Conservation (phyloP, 2,113 vertebrate genomes). For the Aspiorhynchus laticeps region DNA sequence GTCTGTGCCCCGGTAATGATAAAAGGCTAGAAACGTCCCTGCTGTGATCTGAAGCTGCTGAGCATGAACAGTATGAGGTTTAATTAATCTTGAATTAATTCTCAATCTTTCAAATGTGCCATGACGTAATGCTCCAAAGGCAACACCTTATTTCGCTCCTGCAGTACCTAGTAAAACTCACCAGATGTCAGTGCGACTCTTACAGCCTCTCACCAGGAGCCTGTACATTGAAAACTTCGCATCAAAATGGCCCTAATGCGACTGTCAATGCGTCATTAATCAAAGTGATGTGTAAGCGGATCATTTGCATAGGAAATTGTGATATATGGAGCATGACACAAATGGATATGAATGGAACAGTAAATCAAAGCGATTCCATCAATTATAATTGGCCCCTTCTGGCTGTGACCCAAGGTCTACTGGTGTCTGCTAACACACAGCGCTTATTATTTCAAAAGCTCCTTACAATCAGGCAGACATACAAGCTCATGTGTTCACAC, state of each 20-base stretch:
- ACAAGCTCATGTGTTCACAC: background rate
- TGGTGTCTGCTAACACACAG: constrained; percentile 29
- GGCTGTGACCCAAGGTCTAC: constrained; percentile 68
- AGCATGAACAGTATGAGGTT: too few species aligned
- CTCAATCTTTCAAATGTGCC: too few species aligned
- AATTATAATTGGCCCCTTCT: constrained; percentile 68
- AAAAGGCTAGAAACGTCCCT: too few species aligned
- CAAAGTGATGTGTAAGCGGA: constrained; percentile 68
- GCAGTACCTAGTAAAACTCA: background rate
- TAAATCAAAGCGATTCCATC: constrained; percentile 70
- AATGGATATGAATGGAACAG: constrained; percentile 70
- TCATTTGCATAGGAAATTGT: constrained; percentile 76
- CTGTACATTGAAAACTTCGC: constrained; percentile 56
- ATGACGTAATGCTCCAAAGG: background rate
- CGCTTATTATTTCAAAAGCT: constrained; percentile 22
- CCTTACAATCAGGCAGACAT: background rate
- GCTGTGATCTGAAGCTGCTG: too few species aligned
- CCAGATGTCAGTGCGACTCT: constrained; percentile 70
- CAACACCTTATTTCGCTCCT: background rate
- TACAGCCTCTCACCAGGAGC: constrained; percentile 18
- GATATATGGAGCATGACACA: constrained; percentile 76
- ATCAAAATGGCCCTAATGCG: constrained; percentile 67
- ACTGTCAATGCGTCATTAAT: constrained; percentile 73
- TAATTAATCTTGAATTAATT: too few species aligned
- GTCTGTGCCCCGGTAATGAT: too few species aligned